Conservation (phyloP, 1,140 invertebrate species). For the Drosophila pruinosa region DNA sequence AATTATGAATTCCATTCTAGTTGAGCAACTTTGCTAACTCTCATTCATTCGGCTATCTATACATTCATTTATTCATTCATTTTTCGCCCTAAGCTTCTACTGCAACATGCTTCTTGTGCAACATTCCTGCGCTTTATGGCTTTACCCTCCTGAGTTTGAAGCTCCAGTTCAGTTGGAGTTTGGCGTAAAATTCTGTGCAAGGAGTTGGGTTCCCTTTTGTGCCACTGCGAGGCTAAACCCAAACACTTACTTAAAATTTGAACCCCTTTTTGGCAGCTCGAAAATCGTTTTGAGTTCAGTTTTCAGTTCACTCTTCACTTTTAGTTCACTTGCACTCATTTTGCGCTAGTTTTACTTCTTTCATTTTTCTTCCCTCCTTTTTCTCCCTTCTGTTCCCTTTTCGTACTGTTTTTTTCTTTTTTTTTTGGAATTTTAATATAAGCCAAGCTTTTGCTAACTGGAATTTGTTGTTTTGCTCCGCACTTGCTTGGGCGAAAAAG, state of each 20-base stretch:
- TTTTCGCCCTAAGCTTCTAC: conserved; percentile 32
- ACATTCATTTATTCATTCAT: conserved; percentile 73
- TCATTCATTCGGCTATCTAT: conserved; percentile 29
- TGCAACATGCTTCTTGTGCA: not conserved
- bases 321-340: conserved; percentile 60
- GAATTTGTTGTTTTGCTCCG: conserved; percentile 27
- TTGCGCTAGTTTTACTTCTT: conserved; percentile 28
- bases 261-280: conserved; percentile 47
- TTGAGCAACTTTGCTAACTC: conserved; percentile 30
- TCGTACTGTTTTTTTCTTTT: not conserved
- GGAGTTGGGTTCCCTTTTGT: conserved; percentile 34
- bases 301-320: conserved; percentile 44
- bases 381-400: not conserved
- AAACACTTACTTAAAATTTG: conserved; percentile 52
- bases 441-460: conserved; percentile 57
- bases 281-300: conserved; percentile 51
- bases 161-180: conserved; percentile 20
- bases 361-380: not conserved
- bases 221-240: conserved; percentile 14
- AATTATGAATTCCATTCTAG: conserved; percentile 52
- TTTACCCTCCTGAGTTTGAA: conserved; percentile 34
- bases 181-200: conserved; percentile 29
- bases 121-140: conserved; percentile 39
- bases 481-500: conserved; percentile 38
- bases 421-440: conserved; percentile 69